Percentiles rank a stretch among this genome's conserved stretches.
phyloP scores from a whole-genome alignment of 2,797 vertebrate genomes.

The Xerus rutilus region DNA sequence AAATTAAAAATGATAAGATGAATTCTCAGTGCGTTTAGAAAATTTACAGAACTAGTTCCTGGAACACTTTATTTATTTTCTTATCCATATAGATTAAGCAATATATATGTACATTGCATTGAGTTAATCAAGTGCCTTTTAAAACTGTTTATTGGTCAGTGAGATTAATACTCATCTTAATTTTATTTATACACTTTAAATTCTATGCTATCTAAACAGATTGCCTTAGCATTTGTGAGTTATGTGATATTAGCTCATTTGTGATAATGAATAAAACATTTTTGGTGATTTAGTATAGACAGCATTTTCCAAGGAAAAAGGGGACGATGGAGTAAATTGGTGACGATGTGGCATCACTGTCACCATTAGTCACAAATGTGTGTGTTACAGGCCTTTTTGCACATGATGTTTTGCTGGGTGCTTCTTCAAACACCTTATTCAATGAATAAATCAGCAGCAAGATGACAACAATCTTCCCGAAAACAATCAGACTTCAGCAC shows the following conservation, averaged over 20 bases:
- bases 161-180: slow-evolving; percentile 22
- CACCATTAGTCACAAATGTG: background rate
- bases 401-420: background rate
- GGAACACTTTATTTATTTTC: slow-evolving; percentile 43
- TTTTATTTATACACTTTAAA: slow-evolving; percentile 54
- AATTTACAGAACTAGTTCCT: background rate
- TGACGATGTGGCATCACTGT: background rate
- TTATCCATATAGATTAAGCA: background rate
- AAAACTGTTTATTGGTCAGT: slow-evolving; percentile 32
- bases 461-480: slow-evolving; percentile 28
- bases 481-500: slow-evolving; percentile 65
- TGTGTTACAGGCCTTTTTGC: background rate
- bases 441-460: slow-evolving; percentile 48
- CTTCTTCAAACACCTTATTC: slow-evolving; percentile 49
- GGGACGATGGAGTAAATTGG: background rate
- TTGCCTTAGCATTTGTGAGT: background rate
- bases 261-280: slow-evolving; percentile 39
- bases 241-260: slow-evolving; percentile 42
- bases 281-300: background rate
- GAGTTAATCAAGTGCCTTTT: slow-evolving; percentile 14
- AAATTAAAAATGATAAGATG: background rate
- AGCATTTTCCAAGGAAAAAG: background rate
- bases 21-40: background rate
- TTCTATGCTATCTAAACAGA: background rate
- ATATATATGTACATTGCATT: background rate